Conservation (phyloP, 2,797 vertebrate genomes). For the Astyanax mexicanus region DNA sequence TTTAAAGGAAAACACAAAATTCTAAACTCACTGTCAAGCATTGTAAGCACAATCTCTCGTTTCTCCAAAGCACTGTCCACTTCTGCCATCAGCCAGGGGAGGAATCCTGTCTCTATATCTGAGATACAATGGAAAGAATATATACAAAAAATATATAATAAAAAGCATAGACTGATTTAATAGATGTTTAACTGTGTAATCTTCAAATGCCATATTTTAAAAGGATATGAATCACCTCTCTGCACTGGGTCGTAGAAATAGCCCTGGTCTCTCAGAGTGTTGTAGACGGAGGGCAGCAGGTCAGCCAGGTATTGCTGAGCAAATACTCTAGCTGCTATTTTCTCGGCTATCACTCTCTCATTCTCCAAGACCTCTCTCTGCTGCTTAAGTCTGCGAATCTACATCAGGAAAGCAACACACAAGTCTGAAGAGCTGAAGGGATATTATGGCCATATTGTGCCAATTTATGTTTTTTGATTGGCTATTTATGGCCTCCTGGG, state of each 20-base stretch:
- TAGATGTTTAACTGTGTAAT: background rate
- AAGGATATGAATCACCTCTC: conserved; percentile 77
- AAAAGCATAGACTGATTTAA: background rate
- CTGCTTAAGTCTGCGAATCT: conserved; percentile 85
- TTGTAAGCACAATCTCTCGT: conserved; percentile 75
- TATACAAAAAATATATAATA: too few species aligned
- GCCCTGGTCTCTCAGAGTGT: conserved; percentile 82
- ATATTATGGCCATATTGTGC: too few species aligned
- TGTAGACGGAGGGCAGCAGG: conserved; percentile 85
- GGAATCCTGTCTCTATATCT: conserved; percentile 90
- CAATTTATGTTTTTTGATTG: too few species aligned
- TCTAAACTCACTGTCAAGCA: conserved; percentile 87
- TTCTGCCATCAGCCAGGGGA: conserved; percentile 88
- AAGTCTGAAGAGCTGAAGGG: too few species aligned
- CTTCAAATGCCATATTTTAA: background rate
- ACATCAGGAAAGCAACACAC: too few species aligned
- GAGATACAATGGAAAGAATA: conserved; percentile 25
- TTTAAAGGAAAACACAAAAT: background rate
- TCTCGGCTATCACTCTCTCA: conserved; percentile 83
- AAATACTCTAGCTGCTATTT: conserved; percentile 86
- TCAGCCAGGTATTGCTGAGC: conserved; percentile 84
- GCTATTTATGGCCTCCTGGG: background rate
- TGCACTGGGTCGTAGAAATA: conserved; percentile 90
- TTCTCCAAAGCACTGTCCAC: conserved; percentile 79
- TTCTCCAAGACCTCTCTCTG: conserved; percentile 78